These are phyloP conservation scores for Chaetorhynchus papuensis DNA, from an alignment of 2,113 vertebrate species.

Conservation along the genomic window DNA sequence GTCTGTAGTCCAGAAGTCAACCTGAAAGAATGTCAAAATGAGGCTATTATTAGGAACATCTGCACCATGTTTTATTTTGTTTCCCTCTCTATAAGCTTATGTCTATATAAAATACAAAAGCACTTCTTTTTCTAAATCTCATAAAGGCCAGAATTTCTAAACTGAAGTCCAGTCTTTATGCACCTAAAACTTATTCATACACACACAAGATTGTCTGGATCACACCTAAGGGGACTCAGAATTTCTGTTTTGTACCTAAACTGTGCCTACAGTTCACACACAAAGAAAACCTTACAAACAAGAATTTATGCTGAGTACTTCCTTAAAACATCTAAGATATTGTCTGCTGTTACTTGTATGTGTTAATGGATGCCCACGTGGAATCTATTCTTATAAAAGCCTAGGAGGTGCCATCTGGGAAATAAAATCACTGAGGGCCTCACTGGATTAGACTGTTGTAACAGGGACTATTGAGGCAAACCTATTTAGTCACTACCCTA, in stretches of 20 bases:
- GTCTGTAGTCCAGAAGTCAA: conserved; percentile 85
- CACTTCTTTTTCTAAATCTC: not conserved
- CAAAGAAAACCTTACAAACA: not conserved
- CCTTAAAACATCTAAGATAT: not conserved
- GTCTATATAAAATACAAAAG: not conserved
- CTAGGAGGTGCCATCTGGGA: not conserved
- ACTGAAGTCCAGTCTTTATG: not conserved
- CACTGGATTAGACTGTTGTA: not conserved
- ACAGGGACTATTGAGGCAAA: not conserved
- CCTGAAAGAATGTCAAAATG: conserved; percentile 64
- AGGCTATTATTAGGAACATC: not conserved
- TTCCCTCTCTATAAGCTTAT: not conserved
- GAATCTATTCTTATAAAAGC: not conserved
- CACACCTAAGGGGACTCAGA: not conserved
- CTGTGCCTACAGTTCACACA: not conserved
- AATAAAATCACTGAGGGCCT: not conserved
- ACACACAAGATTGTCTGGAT: not conserved
- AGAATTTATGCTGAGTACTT: not conserved
- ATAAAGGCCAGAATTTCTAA: not conserved
- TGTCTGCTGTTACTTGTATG: not conserved
- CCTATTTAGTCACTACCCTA: not conserved
- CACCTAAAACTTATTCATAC: not conserved
- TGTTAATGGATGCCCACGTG: not conserved
- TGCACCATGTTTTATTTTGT: not conserved
- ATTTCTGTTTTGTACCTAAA: not conserved